Conservation (phyloP, 2,888 invertebrate genomes). For the Clistopyga incitator region DNA sequence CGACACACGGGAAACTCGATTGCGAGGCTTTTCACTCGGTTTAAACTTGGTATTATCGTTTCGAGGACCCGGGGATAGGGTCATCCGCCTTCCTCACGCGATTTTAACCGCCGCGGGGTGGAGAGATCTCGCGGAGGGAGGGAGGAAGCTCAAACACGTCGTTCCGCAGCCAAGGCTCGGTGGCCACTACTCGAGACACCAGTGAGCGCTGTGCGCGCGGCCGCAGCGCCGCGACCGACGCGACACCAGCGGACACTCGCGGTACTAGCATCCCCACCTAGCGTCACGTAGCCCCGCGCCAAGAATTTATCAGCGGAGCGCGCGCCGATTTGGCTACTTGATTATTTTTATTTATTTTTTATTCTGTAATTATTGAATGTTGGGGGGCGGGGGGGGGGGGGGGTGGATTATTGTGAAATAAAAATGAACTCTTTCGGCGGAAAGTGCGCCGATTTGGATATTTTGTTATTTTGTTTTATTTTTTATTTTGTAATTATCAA, state of each 20-base stretch:
- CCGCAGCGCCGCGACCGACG: neutral
- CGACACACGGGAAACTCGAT: constrained; percentile 25
- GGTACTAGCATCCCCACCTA: neutral
- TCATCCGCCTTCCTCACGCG: constrained; percentile 65
- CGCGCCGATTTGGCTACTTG: too few species aligned
- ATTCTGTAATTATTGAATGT: too few species aligned
- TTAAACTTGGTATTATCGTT: constrained; percentile 32
- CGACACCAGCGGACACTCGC: neutral
- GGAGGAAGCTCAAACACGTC: constrained; percentile 71
- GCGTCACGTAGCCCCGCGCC: constrained; percentile 43
- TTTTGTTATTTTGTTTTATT: too few species aligned
- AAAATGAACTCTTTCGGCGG: too few species aligned
- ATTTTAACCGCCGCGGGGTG: constrained; percentile 65
- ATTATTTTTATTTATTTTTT: too few species aligned
- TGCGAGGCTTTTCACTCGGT: constrained; percentile 4
- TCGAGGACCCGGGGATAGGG: constrained; percentile 41
- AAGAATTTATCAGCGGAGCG: neutral
- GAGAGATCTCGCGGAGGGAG: constrained; percentile 62
- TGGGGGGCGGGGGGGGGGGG: too few species aligned
- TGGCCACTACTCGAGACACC: constrained; percentile 74
- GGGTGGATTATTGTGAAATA: too few species aligned
- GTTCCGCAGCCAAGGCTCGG: constrained; percentile 78
- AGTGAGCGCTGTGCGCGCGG: constrained; percentile 46
- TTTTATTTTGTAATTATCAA: too few species aligned
- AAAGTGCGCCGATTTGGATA: too few species aligned